Base-by-base conservation (phyloP, 2,888 invertebrate genomes). In the Nomada hirtipes region DNA sequence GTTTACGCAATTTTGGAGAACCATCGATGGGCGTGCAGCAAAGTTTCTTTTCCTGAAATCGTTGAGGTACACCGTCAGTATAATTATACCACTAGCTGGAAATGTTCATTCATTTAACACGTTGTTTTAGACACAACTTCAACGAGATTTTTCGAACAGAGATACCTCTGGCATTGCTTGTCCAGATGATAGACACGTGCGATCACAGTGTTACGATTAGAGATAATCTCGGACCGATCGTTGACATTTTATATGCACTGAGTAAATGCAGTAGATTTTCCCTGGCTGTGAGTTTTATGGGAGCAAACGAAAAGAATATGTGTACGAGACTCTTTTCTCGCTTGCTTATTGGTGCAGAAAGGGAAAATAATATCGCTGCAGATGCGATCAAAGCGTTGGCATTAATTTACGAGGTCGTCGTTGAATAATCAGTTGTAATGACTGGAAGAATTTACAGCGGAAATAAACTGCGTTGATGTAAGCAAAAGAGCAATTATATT, bases 251-350 rank as follows among this genome's bases (percentile, higher is more conserved):
- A 42, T 67, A n/a, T n/a, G 85, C 78, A 59, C 65, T 92, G 11
- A 88, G 88, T 72, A 75, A 85, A 60, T 92, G 92, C 78, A 89
- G 89, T 29, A 88, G 93, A 84, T 93, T 93, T 68, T 67, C 85
- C 36, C 75, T 93, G 52, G 89, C 88, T 15, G 23, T 92, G 4
- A 87, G 64, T 70, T 92, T 92, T 50, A 86, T 92, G 88, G 70
- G 79, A 2, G 57, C 82, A 20, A 55, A 80, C 4, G 89, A 91
- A 13, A 91, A 83, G 71, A 69, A 44, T 15, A 70, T 60, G 10
- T 88, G 88, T 36, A 50, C 26, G 1, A 44, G 9, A 1, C 68
- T 89, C 1, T 87, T 88, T 15, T 70, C 20, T 15, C n/a, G 67
- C 13, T 64, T 88, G 29, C 61, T 64, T 18, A n/a, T 18, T 1